phyloP scores from a whole-genome alignment of 64 coral and sea anemone genomes.

The Cladopsammia gracilis region DNA sequence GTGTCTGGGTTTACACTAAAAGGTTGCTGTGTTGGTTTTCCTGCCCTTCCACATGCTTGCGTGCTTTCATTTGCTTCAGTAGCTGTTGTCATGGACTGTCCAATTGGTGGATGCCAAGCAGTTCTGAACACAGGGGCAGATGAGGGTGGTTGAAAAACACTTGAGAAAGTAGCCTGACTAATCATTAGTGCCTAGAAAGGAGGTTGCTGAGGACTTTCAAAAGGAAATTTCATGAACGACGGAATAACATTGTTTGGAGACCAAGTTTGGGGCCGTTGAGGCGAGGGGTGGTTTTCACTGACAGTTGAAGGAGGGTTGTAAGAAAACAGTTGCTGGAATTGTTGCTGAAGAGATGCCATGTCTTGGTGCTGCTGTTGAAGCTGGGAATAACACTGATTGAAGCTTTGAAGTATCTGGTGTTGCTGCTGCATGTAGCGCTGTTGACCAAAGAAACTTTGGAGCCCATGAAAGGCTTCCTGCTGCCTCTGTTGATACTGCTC shows the following conservation, averaged over 20 bases:
- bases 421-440: slow-evolving; percentile 93
- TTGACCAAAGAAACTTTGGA: slow-evolving; percentile 96
- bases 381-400: slow-evolving; percentile 93
- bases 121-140: slow-evolving; percentile 66
- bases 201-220: neutral
- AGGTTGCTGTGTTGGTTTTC: neutral
- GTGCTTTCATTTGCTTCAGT: neutral
- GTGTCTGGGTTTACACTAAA: slow-evolving; percentile 58
- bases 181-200: neutral
- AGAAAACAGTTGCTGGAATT: slow-evolving; percentile 90
- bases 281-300: slow-evolving; percentile 31
- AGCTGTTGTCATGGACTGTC: neutral
- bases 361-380: slow-evolving; percentile 96
- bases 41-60: neutral
- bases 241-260: slow-evolving; percentile 50
- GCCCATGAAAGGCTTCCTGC: slow-evolving; percentile 91
- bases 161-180: neutral
- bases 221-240: slow-evolving; percentile 33
- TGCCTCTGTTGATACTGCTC: slow-evolving; percentile 96
- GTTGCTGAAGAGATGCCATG: slow-evolving; percentile 86
- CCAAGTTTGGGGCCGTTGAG: slow-evolving; percentile 59
- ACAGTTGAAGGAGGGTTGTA: slow-evolving; percentile 57
- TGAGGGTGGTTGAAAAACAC: slow-evolving; percentile 58
- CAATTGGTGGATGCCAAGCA: neutral
- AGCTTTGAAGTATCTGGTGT: slow-evolving; percentile 91